Evolutionary conservation across 1,140 invertebrate genomes (phyloP).

Genomic region (Drosophila sturtevanti): DNA sequence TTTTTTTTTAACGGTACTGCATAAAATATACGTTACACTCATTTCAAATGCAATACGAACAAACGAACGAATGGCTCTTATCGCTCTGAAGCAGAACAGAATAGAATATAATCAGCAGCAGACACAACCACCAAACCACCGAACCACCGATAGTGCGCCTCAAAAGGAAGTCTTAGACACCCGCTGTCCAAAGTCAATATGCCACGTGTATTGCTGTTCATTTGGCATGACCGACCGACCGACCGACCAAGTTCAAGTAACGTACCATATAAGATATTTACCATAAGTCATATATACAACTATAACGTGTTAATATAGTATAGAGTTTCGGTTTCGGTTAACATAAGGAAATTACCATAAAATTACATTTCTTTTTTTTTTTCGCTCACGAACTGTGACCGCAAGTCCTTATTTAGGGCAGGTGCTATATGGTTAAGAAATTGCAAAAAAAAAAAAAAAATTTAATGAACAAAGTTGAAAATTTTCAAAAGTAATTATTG

Average conservation of each 20-base stretch:
- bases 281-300: slow-evolving; percentile 39
- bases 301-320: not conserved
- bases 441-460: no score
- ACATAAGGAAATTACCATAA: slow-evolving; percentile 74
- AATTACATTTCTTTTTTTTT: slow-evolving; percentile 50
- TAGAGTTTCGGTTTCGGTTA: slow-evolving; percentile 27
- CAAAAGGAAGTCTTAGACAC: slow-evolving; percentile 37
- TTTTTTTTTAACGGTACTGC: slow-evolving; percentile 22
- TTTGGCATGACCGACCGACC: slow-evolving; percentile 51
- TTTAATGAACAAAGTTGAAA: slow-evolving; percentile 24
- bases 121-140: slow-evolving; percentile 36
- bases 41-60: slow-evolving; percentile 64
- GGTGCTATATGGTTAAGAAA: slow-evolving; percentile 60
- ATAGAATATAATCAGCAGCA: slow-evolving; percentile 44
- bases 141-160: no score
- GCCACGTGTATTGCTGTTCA: slow-evolving; percentile 66
- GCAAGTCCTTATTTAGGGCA: slow-evolving; percentile 59
- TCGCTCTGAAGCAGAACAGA: slow-evolving; percentile 49
- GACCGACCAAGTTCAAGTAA: slow-evolving; percentile 57
- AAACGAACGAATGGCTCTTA: no score
- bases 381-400: slow-evolving; percentile 71
- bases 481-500: no score
- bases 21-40: slow-evolving; percentile 80
- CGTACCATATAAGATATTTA: slow-evolving; percentile 43
- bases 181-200: slow-evolving; percentile 25